phyloP scores from a whole-genome alignment of 2,888 invertebrate genomes.

The Tachina grossa region DNA sequence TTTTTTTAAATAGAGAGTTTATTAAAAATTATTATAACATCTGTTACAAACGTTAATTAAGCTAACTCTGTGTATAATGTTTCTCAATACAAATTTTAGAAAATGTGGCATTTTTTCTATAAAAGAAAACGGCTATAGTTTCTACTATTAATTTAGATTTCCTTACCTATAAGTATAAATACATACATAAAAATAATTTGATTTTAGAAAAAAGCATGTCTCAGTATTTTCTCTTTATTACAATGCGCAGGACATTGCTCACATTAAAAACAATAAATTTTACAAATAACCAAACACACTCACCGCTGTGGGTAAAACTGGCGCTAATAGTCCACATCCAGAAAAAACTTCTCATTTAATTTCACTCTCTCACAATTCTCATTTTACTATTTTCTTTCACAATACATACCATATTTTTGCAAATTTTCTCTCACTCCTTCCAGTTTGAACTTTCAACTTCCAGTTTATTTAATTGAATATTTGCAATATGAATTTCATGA shows the following conservation, averaged over 20 bases:
- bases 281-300: background rate
- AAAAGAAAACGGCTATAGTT: too few species aligned
- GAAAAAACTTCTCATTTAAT: background rate
- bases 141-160: too few species aligned
- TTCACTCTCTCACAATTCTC: background rate
- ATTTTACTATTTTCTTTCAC: background rate
- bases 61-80: too few species aligned
- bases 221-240: background rate
- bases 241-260: conserved; percentile 32
- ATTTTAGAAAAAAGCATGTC: background rate
- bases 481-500: conserved; percentile 57
- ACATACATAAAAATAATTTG: background rate
- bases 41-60: too few species aligned
- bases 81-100: too few species aligned
- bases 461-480: conserved; percentile 44
- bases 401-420: background rate
- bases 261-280: conserved; percentile 15
- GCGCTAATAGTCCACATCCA: background rate
- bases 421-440: conserved; percentile 38
- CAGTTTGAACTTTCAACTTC: conserved; percentile 30
- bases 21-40: too few species aligned
- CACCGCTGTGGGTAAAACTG: conserved; percentile 34
- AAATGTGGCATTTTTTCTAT: too few species aligned
- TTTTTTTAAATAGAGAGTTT: too few species aligned
- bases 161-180: too few species aligned